Conservation (phyloP, 2,888 invertebrate species). For the Polymixis flavicincta region DNA sequence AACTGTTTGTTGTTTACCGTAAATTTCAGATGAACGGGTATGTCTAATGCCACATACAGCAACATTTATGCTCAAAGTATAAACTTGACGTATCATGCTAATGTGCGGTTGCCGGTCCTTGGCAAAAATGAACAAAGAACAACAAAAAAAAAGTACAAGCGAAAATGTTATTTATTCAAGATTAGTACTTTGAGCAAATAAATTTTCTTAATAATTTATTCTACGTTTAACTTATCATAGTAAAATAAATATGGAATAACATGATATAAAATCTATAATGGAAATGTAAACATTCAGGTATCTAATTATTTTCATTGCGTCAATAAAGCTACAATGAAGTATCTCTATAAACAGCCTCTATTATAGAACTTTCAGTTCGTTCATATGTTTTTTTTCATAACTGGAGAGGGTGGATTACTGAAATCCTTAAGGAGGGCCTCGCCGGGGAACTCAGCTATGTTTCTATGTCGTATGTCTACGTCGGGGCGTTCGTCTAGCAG, state of each 20-base stretch:
- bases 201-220: conserved; percentile 85
- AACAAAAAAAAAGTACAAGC: conserved; percentile 67
- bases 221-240: conserved; percentile 83
- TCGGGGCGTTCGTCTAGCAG: conserved; percentile 83
- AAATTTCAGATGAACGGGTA: background rate
- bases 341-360: conserved; percentile 80
- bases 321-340: conserved; percentile 74
- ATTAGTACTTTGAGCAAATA: conserved; percentile 88
- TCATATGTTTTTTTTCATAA: conserved; percentile 84
- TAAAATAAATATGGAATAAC: conserved; percentile 89
- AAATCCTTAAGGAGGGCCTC: conserved; percentile 72
- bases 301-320: conserved; percentile 81
- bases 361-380: conserved; percentile 60
- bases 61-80: conserved; percentile 25
- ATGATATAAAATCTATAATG: conserved; percentile 89
- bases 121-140: background rate
- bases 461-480: conserved; percentile 76
- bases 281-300: conserved; percentile 89
- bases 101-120: background rate
- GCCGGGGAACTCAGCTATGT: conserved; percentile 72
- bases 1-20: background rate
- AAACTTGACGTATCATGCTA: conserved; percentile 26
- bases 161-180: conserved; percentile 81
- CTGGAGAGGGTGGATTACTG: conserved; percentile 81
- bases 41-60: background rate